Evolutionary conservation across 2,797 vertebrate genomes (phyloP).

Genomic region (Sebastes nivosus): DNA sequence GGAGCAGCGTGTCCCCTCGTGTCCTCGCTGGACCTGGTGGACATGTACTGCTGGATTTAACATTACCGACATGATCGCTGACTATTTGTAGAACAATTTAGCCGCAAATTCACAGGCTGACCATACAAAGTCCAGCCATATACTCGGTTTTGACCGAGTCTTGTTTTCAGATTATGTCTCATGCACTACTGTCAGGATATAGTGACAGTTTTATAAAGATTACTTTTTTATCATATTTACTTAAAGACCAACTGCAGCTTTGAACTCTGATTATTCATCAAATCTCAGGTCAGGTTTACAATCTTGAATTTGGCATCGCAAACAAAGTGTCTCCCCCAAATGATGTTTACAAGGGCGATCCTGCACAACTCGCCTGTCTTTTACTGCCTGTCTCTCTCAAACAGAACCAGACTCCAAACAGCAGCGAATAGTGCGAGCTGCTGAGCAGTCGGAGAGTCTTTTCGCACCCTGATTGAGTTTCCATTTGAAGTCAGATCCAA

Average conservation of each 20-base stretch:
- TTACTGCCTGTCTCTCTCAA: slow-evolving; percentile 58
- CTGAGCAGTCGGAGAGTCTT: slow-evolving; percentile 46
- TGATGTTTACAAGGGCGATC: slow-evolving; percentile 60
- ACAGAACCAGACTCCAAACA: slow-evolving; percentile 52
- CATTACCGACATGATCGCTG: too few species aligned
- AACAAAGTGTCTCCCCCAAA: slow-evolving; percentile 50
- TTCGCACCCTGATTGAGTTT: slow-evolving; percentile 77
- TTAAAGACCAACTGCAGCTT: not conserved
- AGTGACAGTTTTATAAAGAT: not conserved
- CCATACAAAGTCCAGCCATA: too few species aligned
- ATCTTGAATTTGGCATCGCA: slow-evolving; percentile 23
- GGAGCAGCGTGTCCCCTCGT: too few species aligned
- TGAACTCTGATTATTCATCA: slow-evolving; percentile 17
- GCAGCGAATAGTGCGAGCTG: slow-evolving; percentile 39
- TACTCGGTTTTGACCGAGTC: too few species aligned
- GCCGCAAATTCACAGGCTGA: too few species aligned
- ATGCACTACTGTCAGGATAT: too few species aligned
- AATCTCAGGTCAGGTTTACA: slow-evolving; percentile 28
- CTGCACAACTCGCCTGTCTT: slow-evolving; percentile 43
- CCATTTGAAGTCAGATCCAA: slow-evolving; percentile 78
- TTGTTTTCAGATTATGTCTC: too few species aligned
- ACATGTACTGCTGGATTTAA: too few species aligned
- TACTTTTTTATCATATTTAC: not conserved
- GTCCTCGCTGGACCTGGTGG: too few species aligned
- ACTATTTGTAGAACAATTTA: too few species aligned